Percentiles rank a stretch among this genome's conserved stretches.
phyloP scores from a whole-genome alignment of 2,888 invertebrate genomes.

The Nasonia oneida region DNA sequence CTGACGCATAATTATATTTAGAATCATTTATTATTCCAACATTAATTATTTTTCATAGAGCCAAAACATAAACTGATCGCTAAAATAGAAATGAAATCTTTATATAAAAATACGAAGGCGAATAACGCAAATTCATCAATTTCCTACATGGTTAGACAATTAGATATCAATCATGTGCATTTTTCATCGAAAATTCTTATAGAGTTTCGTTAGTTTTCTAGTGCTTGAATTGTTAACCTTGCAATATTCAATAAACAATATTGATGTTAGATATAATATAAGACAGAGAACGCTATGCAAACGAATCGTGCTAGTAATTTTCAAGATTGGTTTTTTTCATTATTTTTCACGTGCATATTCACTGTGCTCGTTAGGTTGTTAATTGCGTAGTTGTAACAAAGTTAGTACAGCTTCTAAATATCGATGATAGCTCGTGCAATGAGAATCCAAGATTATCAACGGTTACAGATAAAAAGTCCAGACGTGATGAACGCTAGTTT shows the following conservation, averaged over 20 bases:
- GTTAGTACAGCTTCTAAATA: slow-evolving; percentile 17
- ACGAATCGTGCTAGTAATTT: background rate
- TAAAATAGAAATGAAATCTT: slow-evolving; percentile 19
- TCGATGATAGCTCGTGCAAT: slow-evolving; percentile 6
- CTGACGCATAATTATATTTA: slow-evolving; percentile 14
- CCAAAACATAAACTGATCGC: slow-evolving; percentile 30
- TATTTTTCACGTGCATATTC: background rate
- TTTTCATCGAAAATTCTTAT: background rate
- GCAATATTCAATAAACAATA: background rate
- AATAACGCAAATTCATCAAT: slow-evolving; percentile 12
- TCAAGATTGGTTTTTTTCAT: background rate
- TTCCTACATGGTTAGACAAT: slow-evolving; percentile 5
- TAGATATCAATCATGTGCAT: slow-evolving; percentile 30
- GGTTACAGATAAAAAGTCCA: slow-evolving; percentile 4
- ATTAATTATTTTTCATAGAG: slow-evolving; percentile 34
- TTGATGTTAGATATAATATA: background rate
- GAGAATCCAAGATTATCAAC: slow-evolving; percentile 17
- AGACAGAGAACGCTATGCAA: background rate
- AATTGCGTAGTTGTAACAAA: background rate
- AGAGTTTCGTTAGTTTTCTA: background rate
- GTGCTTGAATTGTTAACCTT: background rate
- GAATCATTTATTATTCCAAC: slow-evolving; percentile 55
- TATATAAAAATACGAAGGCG: slow-evolving; percentile 39
- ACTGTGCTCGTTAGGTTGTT: background rate
- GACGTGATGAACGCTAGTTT: background rate